These are phyloP conservation scores for Stercorarius parasiticus DNA, from an alignment of 2,113 vertebrate genomes.

Conservation along the genomic window DNA sequence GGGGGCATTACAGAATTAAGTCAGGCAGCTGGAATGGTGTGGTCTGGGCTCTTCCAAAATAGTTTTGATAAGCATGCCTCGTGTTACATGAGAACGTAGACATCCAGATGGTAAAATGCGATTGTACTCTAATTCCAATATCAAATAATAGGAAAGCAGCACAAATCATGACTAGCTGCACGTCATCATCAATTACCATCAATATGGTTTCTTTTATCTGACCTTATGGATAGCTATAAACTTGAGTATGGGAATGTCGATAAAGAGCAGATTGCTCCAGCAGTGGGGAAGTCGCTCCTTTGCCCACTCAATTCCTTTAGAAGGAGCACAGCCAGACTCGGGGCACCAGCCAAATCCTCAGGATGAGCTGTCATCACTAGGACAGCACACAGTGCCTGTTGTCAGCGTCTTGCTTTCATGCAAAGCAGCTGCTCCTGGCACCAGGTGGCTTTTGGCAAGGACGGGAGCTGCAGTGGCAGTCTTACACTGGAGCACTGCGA, in stretches of 20 bases:
- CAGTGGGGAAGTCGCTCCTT: neutral
- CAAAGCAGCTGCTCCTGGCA: neutral
- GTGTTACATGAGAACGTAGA: neutral
- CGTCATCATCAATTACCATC: neutral
- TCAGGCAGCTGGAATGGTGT: neutral
- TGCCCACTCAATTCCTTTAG: rapidly evolving
- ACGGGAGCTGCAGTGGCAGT: neutral
- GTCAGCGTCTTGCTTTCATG: neutral
- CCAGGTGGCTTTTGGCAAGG: neutral
- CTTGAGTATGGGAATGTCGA: neutral
- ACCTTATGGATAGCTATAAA: neutral
- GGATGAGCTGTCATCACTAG: neutral
- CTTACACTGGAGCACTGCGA: neutral
- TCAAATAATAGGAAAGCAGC: neutral
- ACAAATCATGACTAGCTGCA: neutral
- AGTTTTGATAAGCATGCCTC: neutral
- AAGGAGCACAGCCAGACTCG: neutral
- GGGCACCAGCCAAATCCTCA: neutral
- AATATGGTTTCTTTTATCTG: neutral
- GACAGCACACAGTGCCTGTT: rapidly evolving
- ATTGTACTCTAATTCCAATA: neutral
- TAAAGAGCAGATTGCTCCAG: neutral
- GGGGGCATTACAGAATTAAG: neutral
- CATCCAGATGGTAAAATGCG: neutral
- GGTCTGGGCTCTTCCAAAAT: neutral